These are phyloP conservation scores for Rhagoletis pomonella DNA, from an alignment of 1,140 invertebrate genomes.

Conservation along the genomic window DNA sequence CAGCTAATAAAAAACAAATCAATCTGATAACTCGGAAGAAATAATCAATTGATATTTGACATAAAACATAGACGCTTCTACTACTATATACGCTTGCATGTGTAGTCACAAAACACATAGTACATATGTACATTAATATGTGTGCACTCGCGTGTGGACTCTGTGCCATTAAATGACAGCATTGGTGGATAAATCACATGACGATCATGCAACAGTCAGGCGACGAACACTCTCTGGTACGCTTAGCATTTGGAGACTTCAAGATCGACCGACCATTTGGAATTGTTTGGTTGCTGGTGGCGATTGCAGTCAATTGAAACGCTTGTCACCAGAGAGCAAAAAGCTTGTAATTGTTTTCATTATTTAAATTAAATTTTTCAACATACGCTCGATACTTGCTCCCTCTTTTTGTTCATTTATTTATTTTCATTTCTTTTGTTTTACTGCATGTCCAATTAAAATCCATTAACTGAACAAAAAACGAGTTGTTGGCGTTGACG, in stretches of 20 bases:
- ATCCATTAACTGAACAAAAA: constrained; percentile 39
- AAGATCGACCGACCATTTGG: constrained; percentile 6
- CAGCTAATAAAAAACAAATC: neutral
- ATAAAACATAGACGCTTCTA: neutral
- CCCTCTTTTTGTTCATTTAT: constrained; percentile 21
- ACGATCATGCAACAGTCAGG: constrained; percentile 26
- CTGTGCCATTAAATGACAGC: neutral
- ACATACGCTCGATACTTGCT: neutral
- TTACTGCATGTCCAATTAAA: constrained; percentile 4
- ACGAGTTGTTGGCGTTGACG: neutral
- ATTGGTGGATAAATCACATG: constrained; percentile 37
- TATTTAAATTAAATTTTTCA: constrained; percentile 42
- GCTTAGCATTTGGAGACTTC: constrained; percentile 1
- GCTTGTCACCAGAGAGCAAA: constrained; percentile 35
- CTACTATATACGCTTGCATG: neutral
- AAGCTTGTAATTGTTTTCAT: constrained; percentile 39
- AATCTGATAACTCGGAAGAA: constrained; percentile 12
- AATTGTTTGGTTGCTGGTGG: neutral
- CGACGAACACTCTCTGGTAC: constrained; percentile 8
- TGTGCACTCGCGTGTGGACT: neutral
- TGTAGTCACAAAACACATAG: neutral
- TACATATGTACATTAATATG: neutral
- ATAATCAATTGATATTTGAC: constrained; percentile 14
- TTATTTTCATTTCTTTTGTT: neutral
- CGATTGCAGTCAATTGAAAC: constrained; percentile 38